Evolutionary conservation across 2,888 invertebrate genomes (phyloP).

Genomic region (Coelogynopora nodosa): DNA sequence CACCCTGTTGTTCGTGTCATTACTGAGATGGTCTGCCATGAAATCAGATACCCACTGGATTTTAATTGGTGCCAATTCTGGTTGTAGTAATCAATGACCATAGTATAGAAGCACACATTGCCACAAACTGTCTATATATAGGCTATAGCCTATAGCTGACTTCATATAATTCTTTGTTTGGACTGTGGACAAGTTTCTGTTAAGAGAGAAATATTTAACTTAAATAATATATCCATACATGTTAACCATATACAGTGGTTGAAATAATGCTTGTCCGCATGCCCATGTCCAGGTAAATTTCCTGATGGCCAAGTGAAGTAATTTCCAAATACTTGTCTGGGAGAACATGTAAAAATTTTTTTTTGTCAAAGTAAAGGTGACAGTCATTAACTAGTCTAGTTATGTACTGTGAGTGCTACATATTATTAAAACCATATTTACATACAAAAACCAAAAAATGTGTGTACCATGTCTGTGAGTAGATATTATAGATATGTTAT

Average conservation of each 20-base stretch:
- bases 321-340: neutral
- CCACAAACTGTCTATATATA: no score
- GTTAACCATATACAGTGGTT: neutral
- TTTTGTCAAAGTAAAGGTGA: neutral
- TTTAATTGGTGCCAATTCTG: no score
- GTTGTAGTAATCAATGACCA: no score
- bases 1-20: no score
- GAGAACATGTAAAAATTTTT: neutral
- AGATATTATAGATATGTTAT: no score
- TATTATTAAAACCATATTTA: no score
- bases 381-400: neutral
- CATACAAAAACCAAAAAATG: neutral
- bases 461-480: neutral
- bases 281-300: constrained; percentile 20
- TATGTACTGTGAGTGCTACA: neutral
- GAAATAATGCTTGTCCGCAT: constrained; percentile 7
- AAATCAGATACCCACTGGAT: no score
- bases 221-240: neutral
- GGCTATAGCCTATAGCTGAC: no score
- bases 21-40: no score
- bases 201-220: neutral
- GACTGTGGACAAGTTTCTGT: no score
- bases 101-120: no score
- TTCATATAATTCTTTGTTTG: no score
- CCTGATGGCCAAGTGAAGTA: constrained; percentile 12